Base-by-base conservation (phyloP, 2,888 invertebrate genomes). In the Orthonychiurus folsomi region DNA sequence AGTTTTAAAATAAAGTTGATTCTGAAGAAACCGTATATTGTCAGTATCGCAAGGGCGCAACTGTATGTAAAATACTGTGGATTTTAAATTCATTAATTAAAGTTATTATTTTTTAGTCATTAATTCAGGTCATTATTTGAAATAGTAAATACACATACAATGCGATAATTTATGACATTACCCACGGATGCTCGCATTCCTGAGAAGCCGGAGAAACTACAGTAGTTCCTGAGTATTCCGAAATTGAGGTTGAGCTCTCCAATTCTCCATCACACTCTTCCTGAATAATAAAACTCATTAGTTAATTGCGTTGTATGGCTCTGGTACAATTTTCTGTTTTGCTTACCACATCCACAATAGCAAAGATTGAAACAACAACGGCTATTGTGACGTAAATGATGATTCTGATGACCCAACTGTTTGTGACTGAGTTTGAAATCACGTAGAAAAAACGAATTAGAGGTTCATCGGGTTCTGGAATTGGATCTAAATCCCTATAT, bases 1-100 rank as follows among this genome's bases (percentile, higher is more conserved):
- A 91, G 82, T 80, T 94, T 94, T 58, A 93, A 79, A 69, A 88
- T 80, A 74, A 89, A 88, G 69, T 90, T 88, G 25, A 93, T 86
- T 73, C 91, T 83, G 60, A 93, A 83, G 77, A 93, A 94, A 5
- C 92, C 79, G 73, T 90, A 91, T 69, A 86, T 86, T 74, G 88
- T 82, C 21, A 82, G 79, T 64, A 84, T 77, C 1, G 81, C 79
- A 61, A 84, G 72, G n/a, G 82, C 78, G 66, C 81, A 78, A 69
- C 81, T 80, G 77, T 87, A 85, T 1, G 88, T 86, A 74, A 88
- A 86, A 76, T 89, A 88, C 91, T 90, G 79, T 65, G 82, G 82
- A 64, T 73, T 18, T n/a, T n/a, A 18, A 9, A 56, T 12, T n/a
- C n/a, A n/a, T n/a, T n/a, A n/a, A n/a, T n/a, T n/a, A n/a, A n/a